These are phyloP conservation scores for Sternotherus odoratus DNA, from an alignment of 2,797 vertebrate genomes.

Conservation along the genomic window DNA sequence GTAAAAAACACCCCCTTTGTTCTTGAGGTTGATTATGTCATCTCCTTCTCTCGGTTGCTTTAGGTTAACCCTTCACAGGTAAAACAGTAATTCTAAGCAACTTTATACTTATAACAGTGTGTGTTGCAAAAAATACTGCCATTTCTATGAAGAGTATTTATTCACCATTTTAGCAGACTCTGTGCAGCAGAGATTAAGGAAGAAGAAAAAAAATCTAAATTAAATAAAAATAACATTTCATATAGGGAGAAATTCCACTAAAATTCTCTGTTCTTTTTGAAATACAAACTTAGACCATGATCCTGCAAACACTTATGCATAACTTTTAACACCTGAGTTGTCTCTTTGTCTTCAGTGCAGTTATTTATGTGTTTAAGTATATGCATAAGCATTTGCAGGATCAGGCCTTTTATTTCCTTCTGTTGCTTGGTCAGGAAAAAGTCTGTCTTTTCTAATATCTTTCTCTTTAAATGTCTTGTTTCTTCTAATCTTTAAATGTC, in stretches of 20 bases:
- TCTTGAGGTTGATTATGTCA: no score
- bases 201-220: neutral
- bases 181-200: neutral
- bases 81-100: no score
- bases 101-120: no score
- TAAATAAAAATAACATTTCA: neutral
- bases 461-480: neutral
- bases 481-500: neutral
- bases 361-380: neutral
- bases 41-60: no score
- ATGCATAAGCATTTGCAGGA: neutral
- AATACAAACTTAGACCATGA: neutral
- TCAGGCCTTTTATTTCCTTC: neutral
- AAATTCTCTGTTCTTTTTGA: neutral
- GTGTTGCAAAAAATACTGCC: neutral
- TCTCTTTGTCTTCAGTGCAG: neutral
- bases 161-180: neutral
- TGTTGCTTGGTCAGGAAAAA: neutral
- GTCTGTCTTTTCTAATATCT: accelerated
- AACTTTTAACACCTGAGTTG: neutral
- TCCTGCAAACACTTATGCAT: neutral
- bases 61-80: no score
- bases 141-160: neutral
- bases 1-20: no score
- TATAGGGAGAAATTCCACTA: neutral